Percentiles rank a stretch among this genome's conserved stretches.
Evolutionary conservation across 2,797 vertebrate genomes (phyloP).

Genomic region (Echeneis naucrates): DNA sequence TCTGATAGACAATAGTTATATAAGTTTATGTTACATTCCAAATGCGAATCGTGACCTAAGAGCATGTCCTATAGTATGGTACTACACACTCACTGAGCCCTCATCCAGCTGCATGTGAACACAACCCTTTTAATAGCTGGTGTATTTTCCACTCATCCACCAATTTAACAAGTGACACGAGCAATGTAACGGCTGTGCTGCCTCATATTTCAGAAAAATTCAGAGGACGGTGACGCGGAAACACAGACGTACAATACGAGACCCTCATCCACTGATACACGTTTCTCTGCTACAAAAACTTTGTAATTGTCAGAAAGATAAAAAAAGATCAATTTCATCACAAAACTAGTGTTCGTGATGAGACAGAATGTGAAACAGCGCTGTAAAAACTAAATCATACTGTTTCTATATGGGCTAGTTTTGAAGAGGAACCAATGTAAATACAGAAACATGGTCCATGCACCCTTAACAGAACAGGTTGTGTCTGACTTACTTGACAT

Average conservation of each 20-base stretch:
- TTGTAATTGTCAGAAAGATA: neutral
- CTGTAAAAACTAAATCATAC: neutral
- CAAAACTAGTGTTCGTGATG: too few relatives aligned
- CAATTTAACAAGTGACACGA: constrained; percentile 15
- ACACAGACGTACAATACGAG: neutral
- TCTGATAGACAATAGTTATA: neutral
- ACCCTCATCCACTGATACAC: too few relatives aligned
- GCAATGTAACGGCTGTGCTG: neutral
- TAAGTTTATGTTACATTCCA: neutral
- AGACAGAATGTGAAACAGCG: too few relatives aligned
- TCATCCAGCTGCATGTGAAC: neutral
- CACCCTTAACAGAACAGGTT: neutral
- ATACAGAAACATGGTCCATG: neutral
- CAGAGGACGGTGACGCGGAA: neutral
- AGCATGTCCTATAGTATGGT: neutral
- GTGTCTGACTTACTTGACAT: neutral
- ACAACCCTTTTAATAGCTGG: too few relatives aligned
- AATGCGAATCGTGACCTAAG: neutral
- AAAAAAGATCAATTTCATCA: neutral
- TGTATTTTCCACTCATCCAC: neutral
- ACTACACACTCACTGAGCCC: neutral
- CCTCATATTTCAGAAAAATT: constrained; percentile 6
- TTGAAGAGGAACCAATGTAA: too few relatives aligned
- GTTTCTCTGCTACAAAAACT: neutral
- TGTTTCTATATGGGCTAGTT: too few relatives aligned